phyloP scores from a whole-genome alignment of 2,113 vertebrate genomes.

The Phyllostomus discolor region DNA sequence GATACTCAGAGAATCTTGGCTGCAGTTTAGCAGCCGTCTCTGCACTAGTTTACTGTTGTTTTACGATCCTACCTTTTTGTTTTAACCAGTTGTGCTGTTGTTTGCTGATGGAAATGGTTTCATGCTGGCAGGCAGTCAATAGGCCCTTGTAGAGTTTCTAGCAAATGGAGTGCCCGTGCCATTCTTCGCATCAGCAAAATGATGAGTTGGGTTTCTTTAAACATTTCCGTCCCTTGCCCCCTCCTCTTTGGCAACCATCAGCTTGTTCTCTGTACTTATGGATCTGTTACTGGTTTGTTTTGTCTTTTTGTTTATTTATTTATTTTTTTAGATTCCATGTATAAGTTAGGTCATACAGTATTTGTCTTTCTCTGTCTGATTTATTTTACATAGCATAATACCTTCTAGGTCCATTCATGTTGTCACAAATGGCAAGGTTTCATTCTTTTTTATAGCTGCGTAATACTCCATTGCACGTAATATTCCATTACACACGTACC shows the following conservation, averaged over 20 bases:
- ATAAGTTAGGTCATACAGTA: neutral
- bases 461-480: neutral
- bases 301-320: neutral
- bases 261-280: neutral
- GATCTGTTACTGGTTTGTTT: neutral
- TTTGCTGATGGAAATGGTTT: constrained; percentile 36
- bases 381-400: neutral
- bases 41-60: constrained; percentile 47
- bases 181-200: neutral
- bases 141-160: constrained; percentile 5
- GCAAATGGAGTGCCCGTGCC: neutral
- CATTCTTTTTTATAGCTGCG: neutral
- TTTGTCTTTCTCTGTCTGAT: neutral
- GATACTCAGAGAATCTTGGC: constrained; percentile 60
- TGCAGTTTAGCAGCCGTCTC: neutral
- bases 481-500: neutral
- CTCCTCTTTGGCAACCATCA: neutral
- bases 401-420: neutral
- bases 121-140: neutral
- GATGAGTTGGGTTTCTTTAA: neutral
- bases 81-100: constrained; percentile 31
- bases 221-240: neutral
- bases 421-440: neutral
- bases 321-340: neutral
- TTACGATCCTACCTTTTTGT: constrained; percentile 19